phyloP scores from a whole-genome alignment of 2,888 invertebrate species.

The Stegophylla sp. region DNA sequence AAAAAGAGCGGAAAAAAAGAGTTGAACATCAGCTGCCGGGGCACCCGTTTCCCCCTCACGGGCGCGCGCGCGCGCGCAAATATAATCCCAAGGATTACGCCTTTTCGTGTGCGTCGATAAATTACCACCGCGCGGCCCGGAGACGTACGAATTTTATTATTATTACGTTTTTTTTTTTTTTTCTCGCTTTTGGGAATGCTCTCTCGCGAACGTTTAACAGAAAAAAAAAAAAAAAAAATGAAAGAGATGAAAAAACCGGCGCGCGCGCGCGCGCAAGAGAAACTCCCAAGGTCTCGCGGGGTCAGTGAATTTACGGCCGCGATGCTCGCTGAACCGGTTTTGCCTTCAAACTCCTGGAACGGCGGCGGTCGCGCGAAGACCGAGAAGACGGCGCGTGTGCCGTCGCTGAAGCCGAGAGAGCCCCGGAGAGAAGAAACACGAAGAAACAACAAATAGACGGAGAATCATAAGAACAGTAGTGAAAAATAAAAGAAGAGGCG shows the following conservation, averaged over 20 bases:
- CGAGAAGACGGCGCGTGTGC: too few relatives aligned
- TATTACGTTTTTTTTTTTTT: too few relatives aligned
- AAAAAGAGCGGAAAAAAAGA: slow-evolving; percentile 46
- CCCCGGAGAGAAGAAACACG: too few relatives aligned
- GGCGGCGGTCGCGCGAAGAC: background rate
- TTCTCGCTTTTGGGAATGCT: slow-evolving; percentile 37
- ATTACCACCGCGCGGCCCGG: too few relatives aligned
- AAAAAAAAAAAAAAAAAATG: slow-evolving; percentile 15
- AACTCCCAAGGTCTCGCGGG: slow-evolving; percentile 58
- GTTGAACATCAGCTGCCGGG: slow-evolving; percentile 30
- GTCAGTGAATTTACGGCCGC: slow-evolving; percentile 57
- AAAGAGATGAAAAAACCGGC: slow-evolving; percentile 19
- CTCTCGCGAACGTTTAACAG: slow-evolving; percentile 28
- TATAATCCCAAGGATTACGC: slow-evolving; percentile 56
- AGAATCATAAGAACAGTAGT: too few relatives aligned
- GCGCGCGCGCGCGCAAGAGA: slow-evolving; percentile 37
- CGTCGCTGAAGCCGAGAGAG: background rate
- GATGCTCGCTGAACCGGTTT: slow-evolving; percentile 52
- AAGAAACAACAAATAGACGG: background rate
- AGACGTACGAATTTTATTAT: slow-evolving; percentile 18
- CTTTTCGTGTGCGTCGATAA: slow-evolving; percentile 39
- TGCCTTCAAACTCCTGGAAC: slow-evolving; percentile 38
- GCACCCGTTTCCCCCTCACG: slow-evolving; percentile 4
- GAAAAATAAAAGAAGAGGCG: background rate
- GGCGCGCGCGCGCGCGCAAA: too few relatives aligned